Evolutionary conservation across 1,140 invertebrate species (phyloP).

Genomic region (Carposina sasakii): DNA sequence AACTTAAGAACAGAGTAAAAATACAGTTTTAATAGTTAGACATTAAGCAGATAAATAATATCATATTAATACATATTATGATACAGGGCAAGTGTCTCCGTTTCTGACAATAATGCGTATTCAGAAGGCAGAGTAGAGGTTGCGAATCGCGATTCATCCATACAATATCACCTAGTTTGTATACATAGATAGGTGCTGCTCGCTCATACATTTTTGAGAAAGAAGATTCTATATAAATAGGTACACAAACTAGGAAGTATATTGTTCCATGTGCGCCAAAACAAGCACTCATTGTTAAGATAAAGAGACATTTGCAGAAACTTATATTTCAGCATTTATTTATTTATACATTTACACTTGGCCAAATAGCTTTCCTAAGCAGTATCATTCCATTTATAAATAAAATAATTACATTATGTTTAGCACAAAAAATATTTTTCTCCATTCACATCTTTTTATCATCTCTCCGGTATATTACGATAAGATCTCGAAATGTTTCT

Average conservation of each 20-base stretch:
- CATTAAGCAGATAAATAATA: slow-evolving; percentile 63
- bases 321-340: slow-evolving; percentile 51
- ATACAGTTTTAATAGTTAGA: slow-evolving; percentile 47
- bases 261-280: too few species aligned
- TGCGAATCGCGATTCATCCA: too few species aligned
- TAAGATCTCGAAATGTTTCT: slow-evolving; percentile 33
- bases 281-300: too few species aligned
- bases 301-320: slow-evolving; percentile 40
- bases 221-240: too few species aligned
- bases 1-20: slow-evolving; percentile 47
- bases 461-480: too few species aligned
- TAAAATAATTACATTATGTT: slow-evolving; percentile 47
- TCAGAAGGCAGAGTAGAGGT: too few species aligned
- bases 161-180: too few species aligned
- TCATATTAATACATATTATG: slow-evolving; percentile 50
- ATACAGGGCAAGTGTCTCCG: slow-evolving; percentile 45
- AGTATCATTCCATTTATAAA: slow-evolving; percentile 44
- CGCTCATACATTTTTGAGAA: too few species aligned
- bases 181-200: too few species aligned
- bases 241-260: too few species aligned
- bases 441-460: too few species aligned
- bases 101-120: too few species aligned
- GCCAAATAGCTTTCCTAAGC: slow-evolving; percentile 50
- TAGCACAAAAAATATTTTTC: slow-evolving; percentile 34
- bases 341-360: slow-evolving; percentile 63